Percentiles rank a stretch among this genome's conserved stretches.
Evolutionary conservation across 1,140 invertebrate species (phyloP).

Genomic region (Oreohelix idahoensis): DNA sequence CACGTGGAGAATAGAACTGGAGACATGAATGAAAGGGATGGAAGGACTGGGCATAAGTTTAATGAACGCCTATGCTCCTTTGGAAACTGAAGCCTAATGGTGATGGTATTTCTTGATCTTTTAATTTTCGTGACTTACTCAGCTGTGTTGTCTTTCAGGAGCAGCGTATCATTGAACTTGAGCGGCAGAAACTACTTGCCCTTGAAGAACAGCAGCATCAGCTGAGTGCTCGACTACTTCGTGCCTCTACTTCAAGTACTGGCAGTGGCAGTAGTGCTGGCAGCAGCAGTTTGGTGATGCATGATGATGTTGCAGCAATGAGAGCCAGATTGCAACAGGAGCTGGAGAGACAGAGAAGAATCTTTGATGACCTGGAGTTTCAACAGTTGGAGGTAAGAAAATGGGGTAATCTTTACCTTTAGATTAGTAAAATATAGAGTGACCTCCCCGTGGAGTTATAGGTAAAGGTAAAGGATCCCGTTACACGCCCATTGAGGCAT

Average conservation of each 20-base stretch:
- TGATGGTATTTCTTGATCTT: too few relatives aligned
- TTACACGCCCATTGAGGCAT: too few relatives aligned
- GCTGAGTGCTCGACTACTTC: constrained; percentile 75
- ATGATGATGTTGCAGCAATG: constrained; percentile 68
- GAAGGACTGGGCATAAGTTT: too few relatives aligned
- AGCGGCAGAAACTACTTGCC: constrained; percentile 81
- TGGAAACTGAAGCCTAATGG: too few relatives aligned
- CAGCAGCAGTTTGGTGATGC: not conserved
- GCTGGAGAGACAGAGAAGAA: constrained; percentile 77
- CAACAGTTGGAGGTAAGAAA: constrained; percentile 89
- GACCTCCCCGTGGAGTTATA: too few relatives aligned
- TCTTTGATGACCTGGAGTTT: constrained; percentile 94
- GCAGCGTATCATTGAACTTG: constrained; percentile 79
- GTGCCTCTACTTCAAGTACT: constrained; percentile 56
- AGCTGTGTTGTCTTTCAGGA: constrained; percentile 73
- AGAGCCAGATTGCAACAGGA: constrained; percentile 77
- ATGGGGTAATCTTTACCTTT: too few relatives aligned
- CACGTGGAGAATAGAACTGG: too few relatives aligned
- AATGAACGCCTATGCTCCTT: too few relatives aligned
- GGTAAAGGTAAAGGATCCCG: too few relatives aligned
- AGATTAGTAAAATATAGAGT: too few relatives aligned
- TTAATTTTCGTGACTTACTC: too few relatives aligned
- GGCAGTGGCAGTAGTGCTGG: constrained; percentile 11
- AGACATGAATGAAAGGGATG: too few relatives aligned
- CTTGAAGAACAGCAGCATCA: constrained; percentile 78